phyloP scores from a whole-genome alignment of 1,140 invertebrate species.

The Muscidifurax raptorellus region DNA sequence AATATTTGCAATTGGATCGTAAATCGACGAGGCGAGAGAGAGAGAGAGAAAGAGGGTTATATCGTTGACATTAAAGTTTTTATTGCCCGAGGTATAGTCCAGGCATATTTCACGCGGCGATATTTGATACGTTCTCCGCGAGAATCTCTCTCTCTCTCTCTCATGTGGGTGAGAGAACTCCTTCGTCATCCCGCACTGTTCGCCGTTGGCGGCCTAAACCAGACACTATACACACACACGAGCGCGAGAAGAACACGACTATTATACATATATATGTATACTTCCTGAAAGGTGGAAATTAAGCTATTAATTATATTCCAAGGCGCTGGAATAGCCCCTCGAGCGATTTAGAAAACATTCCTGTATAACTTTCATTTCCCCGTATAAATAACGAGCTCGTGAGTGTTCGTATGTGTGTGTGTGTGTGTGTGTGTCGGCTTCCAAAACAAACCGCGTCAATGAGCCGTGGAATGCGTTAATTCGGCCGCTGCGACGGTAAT shows the following conservation, averaged over 20 bases:
- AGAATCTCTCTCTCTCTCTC: background rate
- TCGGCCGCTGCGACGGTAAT: background rate
- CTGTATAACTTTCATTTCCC: background rate
- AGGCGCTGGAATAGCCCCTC: conserved; percentile 54
- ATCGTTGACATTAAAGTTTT: conserved; percentile 45
- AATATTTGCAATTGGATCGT: conserved; percentile 33
- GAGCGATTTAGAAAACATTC: conserved; percentile 10
- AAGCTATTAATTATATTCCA: conserved; percentile 69
- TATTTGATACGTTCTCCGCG: conserved; percentile 5
- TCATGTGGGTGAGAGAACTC: conserved; percentile 59
- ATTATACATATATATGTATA: too few species aligned
- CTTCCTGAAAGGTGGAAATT: conserved; percentile 72
- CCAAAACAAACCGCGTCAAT: background rate
- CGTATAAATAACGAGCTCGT: background rate
- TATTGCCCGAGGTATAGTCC: conserved; percentile 10
- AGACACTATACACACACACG: background rate
- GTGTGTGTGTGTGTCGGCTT: too few species aligned
- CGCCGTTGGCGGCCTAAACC: conserved; percentile 56
- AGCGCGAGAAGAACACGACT: background rate
- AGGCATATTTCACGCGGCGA: conserved; percentile 29
- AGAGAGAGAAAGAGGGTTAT: background rate
- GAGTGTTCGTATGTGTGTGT: background rate
- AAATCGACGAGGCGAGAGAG: conserved; percentile 22
- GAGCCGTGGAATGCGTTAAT: conserved; percentile 6
- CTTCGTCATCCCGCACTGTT: conserved; percentile 54